These are phyloP conservation scores for Amphiprion percula DNA, from an alignment of 2,113 vertebrate genomes.

Conservation along the genomic window DNA sequence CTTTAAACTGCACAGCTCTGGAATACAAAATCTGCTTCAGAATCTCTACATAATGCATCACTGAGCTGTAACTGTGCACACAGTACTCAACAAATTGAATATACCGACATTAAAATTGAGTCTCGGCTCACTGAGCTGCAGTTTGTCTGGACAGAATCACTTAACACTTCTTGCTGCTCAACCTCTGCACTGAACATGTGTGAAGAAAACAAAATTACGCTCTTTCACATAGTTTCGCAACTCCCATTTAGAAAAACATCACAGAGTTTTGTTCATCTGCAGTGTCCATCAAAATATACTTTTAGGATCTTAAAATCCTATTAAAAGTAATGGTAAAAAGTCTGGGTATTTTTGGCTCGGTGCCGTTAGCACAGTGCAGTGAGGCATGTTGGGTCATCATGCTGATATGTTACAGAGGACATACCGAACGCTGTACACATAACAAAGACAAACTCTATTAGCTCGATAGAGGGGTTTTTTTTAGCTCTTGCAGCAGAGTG, in stretches of 20 bases:
- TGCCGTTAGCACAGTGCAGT: background rate
- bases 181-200: background rate
- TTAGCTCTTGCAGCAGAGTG: background rate
- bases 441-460: background rate
- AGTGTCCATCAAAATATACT: too few relatives aligned
- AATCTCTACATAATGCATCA: too few relatives aligned
- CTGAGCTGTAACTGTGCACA: too few relatives aligned
- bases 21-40: too few relatives aligned
- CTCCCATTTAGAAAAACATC: too few relatives aligned
- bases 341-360: background rate
- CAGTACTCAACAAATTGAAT: too few relatives aligned
- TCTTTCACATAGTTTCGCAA: too few relatives aligned
- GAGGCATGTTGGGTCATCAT: background rate
- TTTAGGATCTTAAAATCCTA: background rate
- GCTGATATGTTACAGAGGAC: slow-evolving; percentile 8
- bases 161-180: slow-evolving; percentile 6
- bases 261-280: too few relatives aligned
- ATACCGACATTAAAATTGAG: too few relatives aligned
- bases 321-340: background rate
- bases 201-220: too few relatives aligned
- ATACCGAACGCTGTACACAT: slow-evolving; percentile 38
- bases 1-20: too few relatives aligned
- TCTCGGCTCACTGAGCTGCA: too few relatives aligned
- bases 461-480: background rate
- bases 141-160: slow-evolving; percentile 51